Base-by-base conservation (phyloP, 2,113 vertebrate genomes). In the Pterophyllum scalare region DNA sequence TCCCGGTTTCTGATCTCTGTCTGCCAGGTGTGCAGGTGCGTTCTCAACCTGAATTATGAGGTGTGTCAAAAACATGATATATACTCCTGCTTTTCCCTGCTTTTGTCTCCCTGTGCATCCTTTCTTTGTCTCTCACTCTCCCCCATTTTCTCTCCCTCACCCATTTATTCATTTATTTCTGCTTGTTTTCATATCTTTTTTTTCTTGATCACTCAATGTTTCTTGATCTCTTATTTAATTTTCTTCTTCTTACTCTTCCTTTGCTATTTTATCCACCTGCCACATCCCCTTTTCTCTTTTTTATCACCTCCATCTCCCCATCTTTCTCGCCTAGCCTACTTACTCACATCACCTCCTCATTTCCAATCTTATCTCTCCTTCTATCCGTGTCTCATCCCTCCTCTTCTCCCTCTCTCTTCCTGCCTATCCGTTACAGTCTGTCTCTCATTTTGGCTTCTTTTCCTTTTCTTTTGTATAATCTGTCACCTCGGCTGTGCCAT, bases 281-380 rank as follows among this genome's bases (percentile, higher is more conserved):
- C 1, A 43, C 28, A 46, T 72, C 15, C 2, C 24, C 19, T 5
- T 57, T 59, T 72, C 49, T 59, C 22, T 43, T 22, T 28, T 8
- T 38, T 58, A 76, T 82, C 59, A 4, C 70, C 46, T 40, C 49
- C 9, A 43, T 77, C 59, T 49, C n/a, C 24, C 24, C 58, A 59
- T 38, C 31, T 58, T 5, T 13, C 56, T 65, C 56, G 8, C 86
- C 64, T 72, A 72, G 67, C 86, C 86, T 76, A 58, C 83, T 82
- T 72, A 59, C 59, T 59, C 78, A 54, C 40, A 3, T 49, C 40
- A 65, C 49, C 67, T 52, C 80, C 58, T 49, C 24, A 56, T 56
- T 79, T 79, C 77, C 49, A 65, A 10, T 65, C 49, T 57, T 56
- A 65, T 65, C 80, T 85, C 76, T 70, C 58, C 57, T 65, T 40